Conservation (phyloP, 2,797 vertebrate species). For the Liparis tanakae region DNA sequence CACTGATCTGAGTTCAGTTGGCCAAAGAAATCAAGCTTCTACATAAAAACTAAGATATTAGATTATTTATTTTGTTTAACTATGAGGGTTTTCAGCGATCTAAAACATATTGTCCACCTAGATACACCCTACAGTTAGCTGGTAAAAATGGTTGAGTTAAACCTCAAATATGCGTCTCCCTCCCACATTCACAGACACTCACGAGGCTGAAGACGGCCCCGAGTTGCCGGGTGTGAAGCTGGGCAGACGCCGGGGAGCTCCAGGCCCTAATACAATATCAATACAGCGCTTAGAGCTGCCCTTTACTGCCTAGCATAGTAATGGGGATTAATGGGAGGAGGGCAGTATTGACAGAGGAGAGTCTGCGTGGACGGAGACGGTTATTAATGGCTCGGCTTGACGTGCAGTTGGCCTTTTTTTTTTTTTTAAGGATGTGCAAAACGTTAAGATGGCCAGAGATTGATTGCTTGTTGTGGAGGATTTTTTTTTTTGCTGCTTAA, state of each 20-base stretch:
- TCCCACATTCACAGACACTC: slow-evolving; percentile 54
- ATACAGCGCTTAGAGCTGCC: slow-evolving; percentile 74
- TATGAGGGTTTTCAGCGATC: neutral
- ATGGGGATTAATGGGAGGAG: slow-evolving; percentile 77
- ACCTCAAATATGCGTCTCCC: slow-evolving; percentile 52
- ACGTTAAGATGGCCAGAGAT: slow-evolving; percentile 10
- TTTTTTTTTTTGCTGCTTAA: slow-evolving; percentile 42
- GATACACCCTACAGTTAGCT: slow-evolving; percentile 31
- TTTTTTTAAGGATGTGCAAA: slow-evolving; percentile 35
- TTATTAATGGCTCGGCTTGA: slow-evolving; percentile 59
- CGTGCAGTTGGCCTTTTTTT: slow-evolving; percentile 28
- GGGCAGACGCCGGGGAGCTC: slow-evolving; percentile 70
- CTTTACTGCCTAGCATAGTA: slow-evolving; percentile 71
- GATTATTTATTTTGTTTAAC: neutral
- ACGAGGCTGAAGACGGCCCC: slow-evolving; percentile 36
- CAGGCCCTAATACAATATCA: slow-evolving; percentile 80
- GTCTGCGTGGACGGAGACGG: slow-evolving; percentile 35
- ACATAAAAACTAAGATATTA: neutral
- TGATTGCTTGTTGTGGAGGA: slow-evolving; percentile 37
- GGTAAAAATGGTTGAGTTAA: slow-evolving; percentile 27
- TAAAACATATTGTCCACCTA: slow-evolving; percentile 43
- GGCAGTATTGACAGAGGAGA: slow-evolving; percentile 59
- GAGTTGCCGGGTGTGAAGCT: slow-evolving; percentile 51
- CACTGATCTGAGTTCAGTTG: neutral
- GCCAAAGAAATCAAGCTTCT: neutral